phyloP scores from a whole-genome alignment of 2,797 vertebrate species.

The Tapirus indicus region DNA sequence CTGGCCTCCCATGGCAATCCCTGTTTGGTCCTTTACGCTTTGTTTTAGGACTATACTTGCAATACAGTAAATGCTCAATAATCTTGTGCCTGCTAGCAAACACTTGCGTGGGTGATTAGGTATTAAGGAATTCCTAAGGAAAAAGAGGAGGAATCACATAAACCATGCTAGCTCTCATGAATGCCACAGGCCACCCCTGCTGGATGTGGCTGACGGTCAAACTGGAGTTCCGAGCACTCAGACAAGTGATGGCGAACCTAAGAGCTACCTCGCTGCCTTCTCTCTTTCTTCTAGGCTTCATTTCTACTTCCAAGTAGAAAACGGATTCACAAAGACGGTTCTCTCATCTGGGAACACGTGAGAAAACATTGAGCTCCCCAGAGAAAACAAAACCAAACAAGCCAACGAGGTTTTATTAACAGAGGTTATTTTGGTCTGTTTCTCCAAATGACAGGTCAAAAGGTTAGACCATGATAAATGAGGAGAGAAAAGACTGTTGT shows the following conservation, averaged over 20 bases:
- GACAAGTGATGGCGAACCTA: background rate
- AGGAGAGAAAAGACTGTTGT: background rate
- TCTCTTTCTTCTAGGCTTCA: background rate
- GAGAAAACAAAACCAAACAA: conserved; percentile 34
- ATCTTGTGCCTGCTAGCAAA: background rate
- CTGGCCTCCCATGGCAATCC: background rate
- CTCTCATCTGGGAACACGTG: background rate
- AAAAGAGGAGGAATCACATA: background rate
- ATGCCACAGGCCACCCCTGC: background rate
- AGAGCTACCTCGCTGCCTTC: background rate
- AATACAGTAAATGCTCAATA: background rate
- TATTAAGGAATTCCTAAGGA: background rate
- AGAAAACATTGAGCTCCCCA: background rate
- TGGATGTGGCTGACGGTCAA: too few species aligned
- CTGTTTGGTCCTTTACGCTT: background rate
- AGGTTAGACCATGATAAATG: conserved; percentile 45
- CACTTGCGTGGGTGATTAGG: background rate
- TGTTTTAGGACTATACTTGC: background rate
- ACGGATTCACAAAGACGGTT: background rate
- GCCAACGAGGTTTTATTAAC: conserved; percentile 35
- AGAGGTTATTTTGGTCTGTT: conserved; percentile 9
- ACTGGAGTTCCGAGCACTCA: background rate
- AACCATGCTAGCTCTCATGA: background rate
- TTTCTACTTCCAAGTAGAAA: background rate
- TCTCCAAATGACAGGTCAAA: background rate